Evolutionary conservation across 2,113 vertebrate species (phyloP).

Genomic region (Thinocorus orbignyianus): DNA sequence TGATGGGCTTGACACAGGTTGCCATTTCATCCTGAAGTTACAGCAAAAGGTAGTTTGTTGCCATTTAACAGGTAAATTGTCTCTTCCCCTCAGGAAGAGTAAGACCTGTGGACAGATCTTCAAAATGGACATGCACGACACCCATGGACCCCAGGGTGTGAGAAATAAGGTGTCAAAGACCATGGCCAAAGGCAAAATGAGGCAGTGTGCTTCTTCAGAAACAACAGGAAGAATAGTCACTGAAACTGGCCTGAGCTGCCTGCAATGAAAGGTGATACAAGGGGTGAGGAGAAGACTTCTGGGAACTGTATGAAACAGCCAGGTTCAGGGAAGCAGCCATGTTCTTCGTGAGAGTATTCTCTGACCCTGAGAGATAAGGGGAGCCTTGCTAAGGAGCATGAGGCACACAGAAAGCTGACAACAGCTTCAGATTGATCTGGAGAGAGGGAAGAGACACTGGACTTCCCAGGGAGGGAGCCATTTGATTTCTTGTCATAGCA

Average conservation of each 20-base stretch:
- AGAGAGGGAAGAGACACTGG: not conserved
- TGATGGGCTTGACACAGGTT: not conserved
- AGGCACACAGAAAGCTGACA: not conserved
- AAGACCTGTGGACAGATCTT: not conserved
- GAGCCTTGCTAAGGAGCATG: not conserved
- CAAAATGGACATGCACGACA: not conserved
- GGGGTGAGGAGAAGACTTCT: not conserved
- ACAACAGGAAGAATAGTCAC: not conserved
- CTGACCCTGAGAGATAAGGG: not conserved
- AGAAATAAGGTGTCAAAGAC: not conserved
- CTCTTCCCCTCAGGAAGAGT: not conserved
- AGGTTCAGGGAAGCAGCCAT: not conserved
- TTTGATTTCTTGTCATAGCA: constrained; percentile 3
- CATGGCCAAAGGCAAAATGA: not conserved
- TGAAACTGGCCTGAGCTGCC: not conserved
- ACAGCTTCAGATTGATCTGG: not conserved
- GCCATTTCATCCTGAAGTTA: not conserved
- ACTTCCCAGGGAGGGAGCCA: not conserved
- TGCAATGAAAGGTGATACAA: not conserved
- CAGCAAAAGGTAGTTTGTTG: not conserved
- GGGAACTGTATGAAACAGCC: not conserved
- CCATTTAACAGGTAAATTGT: not conserved
- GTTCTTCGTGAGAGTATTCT: not conserved
- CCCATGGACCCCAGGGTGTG: not conserved
- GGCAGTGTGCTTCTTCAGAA: not conserved